Evolutionary conservation across 2,113 vertebrate genomes (phyloP).

Genomic region (Poecile atricapillus): DNA sequence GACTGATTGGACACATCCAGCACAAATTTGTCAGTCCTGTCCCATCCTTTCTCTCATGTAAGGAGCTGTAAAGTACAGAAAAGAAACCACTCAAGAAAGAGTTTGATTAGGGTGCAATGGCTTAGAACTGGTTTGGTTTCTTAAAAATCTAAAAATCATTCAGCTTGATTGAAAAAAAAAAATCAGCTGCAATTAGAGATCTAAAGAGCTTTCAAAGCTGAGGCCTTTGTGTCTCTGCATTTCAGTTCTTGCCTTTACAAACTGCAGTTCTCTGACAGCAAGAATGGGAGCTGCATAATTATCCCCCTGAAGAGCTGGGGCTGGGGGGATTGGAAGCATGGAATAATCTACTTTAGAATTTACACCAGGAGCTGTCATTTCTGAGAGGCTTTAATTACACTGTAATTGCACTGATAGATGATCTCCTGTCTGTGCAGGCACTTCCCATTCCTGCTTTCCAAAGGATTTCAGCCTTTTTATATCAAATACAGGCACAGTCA

Average conservation of each 20-base stretch:
- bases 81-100: background rate
- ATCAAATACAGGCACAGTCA: background rate
- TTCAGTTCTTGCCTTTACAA: conserved; percentile 4
- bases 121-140: background rate
- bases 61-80: background rate
- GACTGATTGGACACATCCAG: background rate
- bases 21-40: background rate
- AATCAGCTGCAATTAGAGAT: background rate
- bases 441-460: conserved; percentile 1
- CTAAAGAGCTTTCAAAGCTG: background rate
- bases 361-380: conserved; percentile 5
- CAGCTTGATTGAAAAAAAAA: background rate
- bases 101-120: background rate
- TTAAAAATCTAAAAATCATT: background rate
- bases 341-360: conserved; percentile 52
- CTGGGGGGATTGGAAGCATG: conserved; percentile 9
- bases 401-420: conserved; percentile 32
- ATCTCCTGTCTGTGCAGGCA: conserved; percentile 40
- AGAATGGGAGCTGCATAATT: conserved; percentile 49
- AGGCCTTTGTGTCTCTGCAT: conserved; percentile 9
- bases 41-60: background rate
- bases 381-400: conserved; percentile 53
- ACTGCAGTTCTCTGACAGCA: conserved; percentile 23
- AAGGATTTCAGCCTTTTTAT: background rate
- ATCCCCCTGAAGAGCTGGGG: conserved; percentile 43